phyloP scores from a whole-genome alignment of 1,140 invertebrate species.

The Solenopsis invicta region DNA sequence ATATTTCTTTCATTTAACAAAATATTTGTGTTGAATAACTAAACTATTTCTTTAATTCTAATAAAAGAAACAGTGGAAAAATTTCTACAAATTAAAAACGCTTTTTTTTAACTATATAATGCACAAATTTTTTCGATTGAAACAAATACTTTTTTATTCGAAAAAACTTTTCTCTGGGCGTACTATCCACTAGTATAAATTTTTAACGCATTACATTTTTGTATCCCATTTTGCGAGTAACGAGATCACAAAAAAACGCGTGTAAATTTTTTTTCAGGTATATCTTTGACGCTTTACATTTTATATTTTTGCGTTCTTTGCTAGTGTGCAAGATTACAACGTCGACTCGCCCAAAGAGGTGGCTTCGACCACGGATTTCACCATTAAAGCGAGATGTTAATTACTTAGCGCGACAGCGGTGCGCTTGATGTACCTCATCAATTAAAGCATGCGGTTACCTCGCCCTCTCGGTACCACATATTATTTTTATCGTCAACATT shows the following conservation, averaged over 20 bases:
- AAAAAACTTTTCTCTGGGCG: too few species aligned
- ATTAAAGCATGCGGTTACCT: conserved; percentile 6
- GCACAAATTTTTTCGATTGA: too few species aligned
- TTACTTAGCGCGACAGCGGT: background rate
- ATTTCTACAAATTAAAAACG: too few species aligned
- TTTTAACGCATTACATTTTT: background rate
- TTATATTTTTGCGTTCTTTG: background rate
- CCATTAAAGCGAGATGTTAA: conserved; percentile 21
- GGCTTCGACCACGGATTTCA: background rate
- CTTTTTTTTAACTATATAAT: too few species aligned
- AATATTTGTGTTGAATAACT: too few species aligned
- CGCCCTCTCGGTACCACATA: background rate
- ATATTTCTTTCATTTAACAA: too few species aligned
- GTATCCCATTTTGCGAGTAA: background rate
- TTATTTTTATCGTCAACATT: conserved; percentile 10
- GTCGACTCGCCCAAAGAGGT: background rate
- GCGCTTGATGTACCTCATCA: conserved; percentile 5
- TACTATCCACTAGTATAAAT: too few species aligned
- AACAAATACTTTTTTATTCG: too few species aligned
- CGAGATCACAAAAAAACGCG: background rate
- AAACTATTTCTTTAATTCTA: too few species aligned
- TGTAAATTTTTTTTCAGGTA: background rate
- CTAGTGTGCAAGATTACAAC: background rate
- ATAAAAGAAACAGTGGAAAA: too few species aligned
- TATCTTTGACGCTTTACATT: background rate